Evolutionary conservation across 1,140 invertebrate species (phyloP), one percentile per base, ranked within the genome.

Genomic region (Scaptomyza hsui): DNA sequence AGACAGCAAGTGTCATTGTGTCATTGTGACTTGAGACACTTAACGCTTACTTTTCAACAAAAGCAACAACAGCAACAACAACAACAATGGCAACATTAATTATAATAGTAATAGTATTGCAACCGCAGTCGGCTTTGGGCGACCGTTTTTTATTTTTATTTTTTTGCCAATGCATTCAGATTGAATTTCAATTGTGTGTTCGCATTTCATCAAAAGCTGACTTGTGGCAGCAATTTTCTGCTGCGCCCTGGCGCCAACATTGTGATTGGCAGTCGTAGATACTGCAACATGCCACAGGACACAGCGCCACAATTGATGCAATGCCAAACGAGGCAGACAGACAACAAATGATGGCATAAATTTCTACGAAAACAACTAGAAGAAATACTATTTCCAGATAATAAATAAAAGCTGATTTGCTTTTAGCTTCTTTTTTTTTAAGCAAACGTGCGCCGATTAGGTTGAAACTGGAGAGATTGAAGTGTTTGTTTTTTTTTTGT

Each of bases 401-500:
- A 85, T 86, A 85, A 86, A 85, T 80, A 79, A 85, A 76, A 70
- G 72, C 53, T 79, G 73, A 85, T 85, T 85, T 86, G 81, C 57
- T 60, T 62, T 81, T 74, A 61, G 78, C 45, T 44, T 64, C n/a
- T n/a, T n/a, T n/a, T n/a, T n/a, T n/a, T n/a, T 72, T 75, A 57
- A 53, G 72, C 59, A 55, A 73, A 67, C 65, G 68, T 53, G 67
- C 42, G n/a, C 52, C 52, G 13, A 62, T 52, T 51, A 56, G 57
- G 12, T 19, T 56, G 18, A 21, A 18, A 18, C 42, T 52, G 21
- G 49, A 15, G 26, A 4, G 52, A 35, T n/a, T 21, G 9, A 39
- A 29, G 45, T n/a, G 37, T 44, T 39, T 29, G 18, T 41, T 12
- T n/a, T 0, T 1, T 15, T 39, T n/a, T 45, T 48, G 24, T 37